phyloP scores from a whole-genome alignment of 2,113 vertebrate species.

The Urocolius indicus region DNA sequence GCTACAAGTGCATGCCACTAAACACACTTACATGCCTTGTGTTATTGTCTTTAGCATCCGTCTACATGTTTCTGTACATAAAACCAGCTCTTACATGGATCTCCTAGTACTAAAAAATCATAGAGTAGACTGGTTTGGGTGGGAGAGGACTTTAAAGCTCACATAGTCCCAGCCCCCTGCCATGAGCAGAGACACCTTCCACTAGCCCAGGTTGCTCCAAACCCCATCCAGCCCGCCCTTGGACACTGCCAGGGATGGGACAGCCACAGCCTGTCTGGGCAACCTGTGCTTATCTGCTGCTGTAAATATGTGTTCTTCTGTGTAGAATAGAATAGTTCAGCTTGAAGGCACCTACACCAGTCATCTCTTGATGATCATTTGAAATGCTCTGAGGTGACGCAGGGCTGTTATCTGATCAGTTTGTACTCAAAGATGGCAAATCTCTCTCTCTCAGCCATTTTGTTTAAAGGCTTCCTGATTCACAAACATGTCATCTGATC shows the following conservation, averaged over 20 bases:
- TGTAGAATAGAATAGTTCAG: accelerated
- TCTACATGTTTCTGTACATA: background rate
- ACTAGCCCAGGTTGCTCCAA: no score
- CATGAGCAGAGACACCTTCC: no score
- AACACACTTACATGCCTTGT: accelerated
- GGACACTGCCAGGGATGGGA: no score
- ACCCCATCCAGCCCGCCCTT: no score
- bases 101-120: accelerated
- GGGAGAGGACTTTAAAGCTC: no score
- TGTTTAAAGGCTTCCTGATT: background rate
- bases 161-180: no score
- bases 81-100: accelerated
- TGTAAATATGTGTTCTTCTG: accelerated
- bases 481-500: accelerated
- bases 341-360: accelerated
- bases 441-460: background rate
- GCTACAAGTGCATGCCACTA: accelerated
- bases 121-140: no score
- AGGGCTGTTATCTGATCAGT: background rate
- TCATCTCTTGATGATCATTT: accelerated
- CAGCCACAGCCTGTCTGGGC: no score
- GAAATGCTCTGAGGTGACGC: background rate
- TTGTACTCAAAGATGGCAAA: accelerated
- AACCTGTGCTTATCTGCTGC: background rate
- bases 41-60: accelerated